phyloP scores from a whole-genome alignment of 1,140 invertebrate species.

The Megalopta genalis region DNA sequence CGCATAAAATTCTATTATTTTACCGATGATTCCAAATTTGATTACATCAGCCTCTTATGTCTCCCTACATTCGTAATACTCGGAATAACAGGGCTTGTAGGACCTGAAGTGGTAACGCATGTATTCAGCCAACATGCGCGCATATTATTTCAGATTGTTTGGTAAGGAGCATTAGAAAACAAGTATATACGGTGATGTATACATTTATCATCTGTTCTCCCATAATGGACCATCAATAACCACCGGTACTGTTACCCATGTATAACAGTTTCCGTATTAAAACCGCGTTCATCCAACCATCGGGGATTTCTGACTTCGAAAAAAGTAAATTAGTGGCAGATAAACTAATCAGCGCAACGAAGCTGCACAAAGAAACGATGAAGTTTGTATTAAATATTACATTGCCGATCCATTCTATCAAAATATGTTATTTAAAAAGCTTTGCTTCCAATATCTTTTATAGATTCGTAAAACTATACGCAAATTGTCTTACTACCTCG shows the following conservation, averaged over 20 bases:
- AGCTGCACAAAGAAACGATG: neutral
- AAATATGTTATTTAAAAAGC: too few relatives aligned
- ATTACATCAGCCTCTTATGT: neutral
- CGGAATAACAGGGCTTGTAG: neutral
- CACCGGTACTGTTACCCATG: too few relatives aligned
- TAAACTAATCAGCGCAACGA: neutral
- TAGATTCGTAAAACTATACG: slow-evolving; percentile 1
- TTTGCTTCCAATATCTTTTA: neutral
- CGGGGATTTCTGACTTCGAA: neutral
- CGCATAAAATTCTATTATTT: neutral
- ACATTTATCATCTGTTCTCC: too few relatives aligned
- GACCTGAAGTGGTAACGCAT: neutral
- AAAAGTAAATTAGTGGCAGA: neutral
- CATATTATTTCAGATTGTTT: neutral
- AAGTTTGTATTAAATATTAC: neutral
- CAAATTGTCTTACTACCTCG: neutral
- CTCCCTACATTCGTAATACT: neutral
- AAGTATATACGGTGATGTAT: too few relatives aligned
- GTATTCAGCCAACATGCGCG: neutral
- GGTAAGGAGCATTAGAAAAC: neutral
- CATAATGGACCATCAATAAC: too few relatives aligned
- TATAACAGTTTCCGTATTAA: neutral
- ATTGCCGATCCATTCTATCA: too few relatives aligned
- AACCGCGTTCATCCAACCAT: neutral
- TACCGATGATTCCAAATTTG: neutral